These are phyloP conservation scores for Platanista minor DNA, from an alignment of 2,113 vertebrate genomes.

Conservation along the genomic window DNA sequence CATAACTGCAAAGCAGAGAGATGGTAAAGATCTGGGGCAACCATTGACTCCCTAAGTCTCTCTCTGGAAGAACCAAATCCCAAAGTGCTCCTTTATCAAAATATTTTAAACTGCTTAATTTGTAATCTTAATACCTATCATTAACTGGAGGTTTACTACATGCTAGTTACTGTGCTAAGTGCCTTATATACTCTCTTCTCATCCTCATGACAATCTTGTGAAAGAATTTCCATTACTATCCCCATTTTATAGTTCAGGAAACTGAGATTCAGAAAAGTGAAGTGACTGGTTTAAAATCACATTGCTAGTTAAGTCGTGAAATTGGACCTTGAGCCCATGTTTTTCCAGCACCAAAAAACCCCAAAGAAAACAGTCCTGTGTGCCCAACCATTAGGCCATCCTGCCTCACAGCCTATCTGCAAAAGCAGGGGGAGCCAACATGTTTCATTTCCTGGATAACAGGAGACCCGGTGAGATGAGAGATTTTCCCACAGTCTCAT, in stretches of 20 bases:
- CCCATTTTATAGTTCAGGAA: neutral
- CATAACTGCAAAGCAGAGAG: neutral
- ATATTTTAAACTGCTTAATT: neutral
- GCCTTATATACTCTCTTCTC: neutral
- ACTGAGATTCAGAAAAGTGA: neutral
- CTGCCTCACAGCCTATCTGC: neutral
- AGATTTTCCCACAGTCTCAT: neutral
- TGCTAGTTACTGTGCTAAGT: neutral
- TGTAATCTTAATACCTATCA: neutral
- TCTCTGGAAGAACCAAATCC: neutral
- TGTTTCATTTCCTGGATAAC: neutral
- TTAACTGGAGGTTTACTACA: neutral
- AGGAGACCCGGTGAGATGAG: neutral
- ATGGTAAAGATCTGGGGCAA: neutral
- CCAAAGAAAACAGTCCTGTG: neutral
- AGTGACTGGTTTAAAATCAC: neutral
- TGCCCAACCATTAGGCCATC: neutral
- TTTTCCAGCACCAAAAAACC: neutral
- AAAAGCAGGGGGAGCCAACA: neutral
- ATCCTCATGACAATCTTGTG: neutral
- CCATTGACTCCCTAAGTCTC: neutral
- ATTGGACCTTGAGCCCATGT: neutral
- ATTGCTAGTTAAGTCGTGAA: neutral
- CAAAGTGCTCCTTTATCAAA: neutral
- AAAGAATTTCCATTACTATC: neutral